Evolutionary conservation across 2,888 invertebrate genomes (phyloP).

Genomic region (Pseudococcus longispinus): DNA sequence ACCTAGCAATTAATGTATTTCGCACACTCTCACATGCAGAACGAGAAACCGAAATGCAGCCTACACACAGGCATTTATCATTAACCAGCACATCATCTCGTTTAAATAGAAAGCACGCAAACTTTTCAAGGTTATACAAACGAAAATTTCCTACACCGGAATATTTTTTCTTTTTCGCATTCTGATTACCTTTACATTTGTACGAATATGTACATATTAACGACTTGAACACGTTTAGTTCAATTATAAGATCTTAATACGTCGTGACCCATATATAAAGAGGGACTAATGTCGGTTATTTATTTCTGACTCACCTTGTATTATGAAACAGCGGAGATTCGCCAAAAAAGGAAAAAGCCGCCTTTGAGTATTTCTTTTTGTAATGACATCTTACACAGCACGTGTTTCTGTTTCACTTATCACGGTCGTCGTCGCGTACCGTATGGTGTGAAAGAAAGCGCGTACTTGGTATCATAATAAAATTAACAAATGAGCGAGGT

Average conservation of each 20-base stretch:
- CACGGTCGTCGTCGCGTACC: constrained; percentile 7
- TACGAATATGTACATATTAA: background rate
- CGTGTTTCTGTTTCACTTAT: background rate
- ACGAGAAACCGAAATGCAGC: background rate
- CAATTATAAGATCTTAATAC: constrained; percentile 29
- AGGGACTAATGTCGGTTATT: constrained; percentile 39
- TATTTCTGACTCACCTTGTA: constrained; percentile 46
- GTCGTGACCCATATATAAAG: constrained; percentile 38
- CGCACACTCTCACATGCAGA: background rate
- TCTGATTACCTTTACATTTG: background rate
- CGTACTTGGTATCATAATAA: background rate
- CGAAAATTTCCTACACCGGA: background rate
- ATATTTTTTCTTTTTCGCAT: background rate
- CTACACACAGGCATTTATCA: background rate
- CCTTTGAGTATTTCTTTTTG: constrained; percentile 25
- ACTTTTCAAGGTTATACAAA: background rate
- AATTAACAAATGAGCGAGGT: constrained; percentile 33
- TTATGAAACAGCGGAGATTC: constrained; percentile 27
- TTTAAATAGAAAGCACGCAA: background rate
- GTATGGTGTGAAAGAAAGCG: constrained; percentile 8
- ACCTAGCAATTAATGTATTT: background rate
- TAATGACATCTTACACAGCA: constrained; percentile 12
- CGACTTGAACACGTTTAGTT: background rate
- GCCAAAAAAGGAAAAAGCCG: constrained; percentile 43
- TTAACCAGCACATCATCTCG: background rate